phyloP scores from a whole-genome alignment of 30 jellyfish, hydroid and myxozoan genomes.

The Pelagia noctiluca region DNA sequence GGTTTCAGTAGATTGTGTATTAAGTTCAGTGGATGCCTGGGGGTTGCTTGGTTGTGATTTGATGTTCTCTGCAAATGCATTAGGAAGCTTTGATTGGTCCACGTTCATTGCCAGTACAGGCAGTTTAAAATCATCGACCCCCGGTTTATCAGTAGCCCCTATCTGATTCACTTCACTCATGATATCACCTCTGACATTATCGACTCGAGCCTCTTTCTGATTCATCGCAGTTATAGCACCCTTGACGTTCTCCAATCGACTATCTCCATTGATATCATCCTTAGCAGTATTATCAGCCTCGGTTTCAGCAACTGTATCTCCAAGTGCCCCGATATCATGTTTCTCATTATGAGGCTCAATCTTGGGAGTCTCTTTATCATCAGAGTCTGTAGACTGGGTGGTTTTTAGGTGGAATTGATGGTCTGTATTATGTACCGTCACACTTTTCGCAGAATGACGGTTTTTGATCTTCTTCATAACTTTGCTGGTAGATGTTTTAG shows the following conservation, averaged over 20 bases:
- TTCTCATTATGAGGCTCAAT: slow-evolving; percentile 44
- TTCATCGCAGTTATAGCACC: neutral
- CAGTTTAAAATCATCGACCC: slow-evolving; percentile 34
- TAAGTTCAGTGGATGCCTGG: neutral
- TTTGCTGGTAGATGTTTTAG: too few species aligned
- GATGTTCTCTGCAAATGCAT: slow-evolving; percentile 36
- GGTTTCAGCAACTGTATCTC: slow-evolving; percentile 9
- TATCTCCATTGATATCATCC: neutral
- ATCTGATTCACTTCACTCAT: neutral
- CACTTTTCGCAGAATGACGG: neutral
- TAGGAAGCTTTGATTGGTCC: slow-evolving; percentile 60
- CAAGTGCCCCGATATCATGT: slow-evolving; percentile 53
- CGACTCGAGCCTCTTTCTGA: neutral
- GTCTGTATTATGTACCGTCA: neutral
- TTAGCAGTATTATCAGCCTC: neutral
- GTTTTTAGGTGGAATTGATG: neutral
- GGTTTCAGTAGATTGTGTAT: neutral
- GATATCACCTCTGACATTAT: neutral
- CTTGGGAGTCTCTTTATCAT: slow-evolving; percentile 53
- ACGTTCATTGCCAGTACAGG: slow-evolving; percentile 49
- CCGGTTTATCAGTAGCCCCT: neutral
- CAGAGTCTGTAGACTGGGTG: neutral
- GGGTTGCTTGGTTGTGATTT: neutral
- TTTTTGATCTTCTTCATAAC: neutral
- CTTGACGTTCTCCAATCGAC: neutral